phyloP scores from a whole-genome alignment of 2,888 invertebrate species.

The Aphrophora alni region DNA sequence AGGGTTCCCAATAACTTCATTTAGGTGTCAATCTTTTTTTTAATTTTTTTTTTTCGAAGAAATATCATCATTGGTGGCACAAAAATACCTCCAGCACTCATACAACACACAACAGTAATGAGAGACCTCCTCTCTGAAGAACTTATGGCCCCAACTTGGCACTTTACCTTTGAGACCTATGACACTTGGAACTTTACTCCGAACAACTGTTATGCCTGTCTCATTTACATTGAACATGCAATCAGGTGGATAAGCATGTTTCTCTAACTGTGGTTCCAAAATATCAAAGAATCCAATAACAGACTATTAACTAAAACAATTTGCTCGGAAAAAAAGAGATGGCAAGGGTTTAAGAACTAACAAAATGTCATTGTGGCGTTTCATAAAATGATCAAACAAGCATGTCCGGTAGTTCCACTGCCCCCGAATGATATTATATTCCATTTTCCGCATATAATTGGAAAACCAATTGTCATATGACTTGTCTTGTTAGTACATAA shows the following conservation, averaged over 20 bases:
- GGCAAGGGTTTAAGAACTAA: conserved; percentile 40
- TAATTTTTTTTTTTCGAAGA: conserved; percentile 53
- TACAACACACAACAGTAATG: conserved; percentile 51
- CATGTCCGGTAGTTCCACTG: too few species aligned
- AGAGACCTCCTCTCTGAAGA: conserved; percentile 54
- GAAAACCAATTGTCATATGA: too few species aligned
- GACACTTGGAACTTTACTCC: conserved; percentile 51
- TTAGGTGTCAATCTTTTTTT: conserved; percentile 51
- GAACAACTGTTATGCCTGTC: conserved; percentile 54
- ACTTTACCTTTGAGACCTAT: conserved; percentile 53
- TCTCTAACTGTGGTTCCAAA: conserved; percentile 39
- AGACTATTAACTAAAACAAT: conserved; percentile 41
- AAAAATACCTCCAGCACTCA: conserved; percentile 53
- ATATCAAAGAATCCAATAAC: conserved; percentile 36
- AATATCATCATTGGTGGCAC: conserved; percentile 55
- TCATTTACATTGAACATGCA: conserved; percentile 54
- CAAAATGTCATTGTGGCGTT: too few species aligned
- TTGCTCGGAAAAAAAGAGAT: conserved; percentile 36
- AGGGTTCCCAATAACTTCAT: conserved; percentile 53
- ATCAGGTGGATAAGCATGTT: conserved; percentile 44
- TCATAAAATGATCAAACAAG: too few species aligned
- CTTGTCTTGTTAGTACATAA: too few species aligned
- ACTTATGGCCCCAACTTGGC: conserved; percentile 53
- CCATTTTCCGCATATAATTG: too few species aligned
- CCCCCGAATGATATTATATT: too few species aligned